Base-by-base conservation (phyloP, 2,113 vertebrate genomes). In the Brachypteracias leptosomus region DNA sequence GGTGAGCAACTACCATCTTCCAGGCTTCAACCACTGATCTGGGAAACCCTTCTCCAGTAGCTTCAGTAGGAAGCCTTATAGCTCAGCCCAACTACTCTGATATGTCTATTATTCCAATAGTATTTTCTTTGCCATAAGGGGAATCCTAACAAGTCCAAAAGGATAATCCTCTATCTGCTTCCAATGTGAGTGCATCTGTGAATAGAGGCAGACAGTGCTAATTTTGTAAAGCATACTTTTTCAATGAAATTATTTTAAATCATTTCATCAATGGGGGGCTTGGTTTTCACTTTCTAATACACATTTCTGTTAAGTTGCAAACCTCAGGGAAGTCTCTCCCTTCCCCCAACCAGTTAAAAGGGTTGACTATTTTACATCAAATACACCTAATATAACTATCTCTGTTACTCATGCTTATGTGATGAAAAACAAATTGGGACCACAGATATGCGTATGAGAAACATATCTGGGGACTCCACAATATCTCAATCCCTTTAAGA, bases 381-480 rank as follows among this genome's bases (percentile, higher is more conserved):
- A 90, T 90, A 61, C 76, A 72, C 65, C 70, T 89, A 81, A 65
- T 71, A 81, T 46, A 61, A 74, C 42, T 71, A 71, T 49, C 47
- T 88, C 46, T 74, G 42, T 84, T n/a, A 86, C 25, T 90, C 52
- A 68, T 58, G 44, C 35, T 75, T 44, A 46, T 61, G 42, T 49
- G 65, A 65, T 79, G 76, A 90, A 95, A 84, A 95, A 7, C 73
- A 89, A 90, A 82, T 42, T 89, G 47, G 88, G 94, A 87, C 52
- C 65, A 88, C 68, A 86, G 76, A 74, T 26, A 21, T 8, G 7
- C 13, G 58, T 82, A 86, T 91, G 66, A 93, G 65, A 88, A 94
- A 90, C 42, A 31, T 81, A 73, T 54, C 6, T 65, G 31, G 17
- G 44, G 31, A 61, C 28, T 88, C 61, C 31, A 84, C 13, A 86